Evolutionary conservation across 2,888 invertebrate species (phyloP), one percentile per base, ranked within the genome.

Genomic region (Alloplasta piceator): DNA sequence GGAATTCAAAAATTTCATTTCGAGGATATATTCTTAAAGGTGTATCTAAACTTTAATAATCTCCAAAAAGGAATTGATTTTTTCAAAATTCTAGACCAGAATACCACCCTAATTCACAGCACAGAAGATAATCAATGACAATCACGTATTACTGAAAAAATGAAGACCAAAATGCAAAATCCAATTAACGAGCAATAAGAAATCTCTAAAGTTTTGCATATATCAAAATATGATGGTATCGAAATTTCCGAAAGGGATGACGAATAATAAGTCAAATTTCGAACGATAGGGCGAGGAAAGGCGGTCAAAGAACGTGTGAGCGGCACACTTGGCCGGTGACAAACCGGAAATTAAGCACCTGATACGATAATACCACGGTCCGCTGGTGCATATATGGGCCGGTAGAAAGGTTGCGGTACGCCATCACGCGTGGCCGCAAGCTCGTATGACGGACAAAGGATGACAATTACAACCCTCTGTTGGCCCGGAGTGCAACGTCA

Each of bases 391-490:
- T 67, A 63, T 48, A 80, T 75, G 48, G 77, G 84, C 80, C 48
- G 71, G 86, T 36, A 66, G 84, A 85, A 86, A 85, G 87, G 85
- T 87, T 87, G 87, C 82, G 88, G 88, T 87, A 82, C 72, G 78
- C 88, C 87, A 71, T 84, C 82, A 73, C 82, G 85, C 82, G 82
- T 83, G 68, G 77, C 84, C 79, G 83, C 86, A 83, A 81, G 83
- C 87, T 87, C 87, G 86, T 85, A 86, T 86, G 86, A 86, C 85
- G 86, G 89, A 89, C 90, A 90, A 90, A 90, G 90, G 88, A 85
- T 87, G 89, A 89, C 90, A 90, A 90, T 90, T 90, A 90, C 90
- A 88, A 87, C 84, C 87, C 86, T 26, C 26, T 26, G 26, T 26
- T 26, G 86, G 86, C 85, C 82, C 80, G 82, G 85, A 85, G 52